Evolutionary conservation across 2,888 invertebrate species (phyloP), one percentile per base, ranked within the genome.

Genomic region (Chloroclystis v-ata): DNA sequence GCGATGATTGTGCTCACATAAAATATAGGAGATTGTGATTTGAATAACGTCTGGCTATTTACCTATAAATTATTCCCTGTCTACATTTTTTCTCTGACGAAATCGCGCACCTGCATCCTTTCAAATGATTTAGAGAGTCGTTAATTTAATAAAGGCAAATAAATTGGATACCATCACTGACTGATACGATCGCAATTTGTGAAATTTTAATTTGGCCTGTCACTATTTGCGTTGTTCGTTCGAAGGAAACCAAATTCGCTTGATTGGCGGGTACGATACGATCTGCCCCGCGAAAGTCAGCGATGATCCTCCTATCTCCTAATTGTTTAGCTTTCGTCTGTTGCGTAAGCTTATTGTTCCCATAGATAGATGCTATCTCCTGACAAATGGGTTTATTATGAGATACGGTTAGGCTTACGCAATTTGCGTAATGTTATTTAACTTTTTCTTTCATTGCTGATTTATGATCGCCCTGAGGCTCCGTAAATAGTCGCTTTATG

Each of bases 261-360:
- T 58, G 59, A 61, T 65, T 69, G 58, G 57, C 39, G 25, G 26
- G 37, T 16, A 4, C 46, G 67, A 71, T 69, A 67, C 63, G 55
- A 68, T 71, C 69, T 44, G 43, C 26, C 35, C 55, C 62, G 77
- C 67, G 79, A 79, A 79, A 82, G 80, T 71, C 57, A 52, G 62
- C 66, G 74, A 73, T 66, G 67, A 70, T 70, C 66, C 70, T 60
- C 68, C 70, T 65, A 75, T 72, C 72, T 68, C 72, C 76, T 81
- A 81, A 82, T 82, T 83, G 77, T 82, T 82, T 80, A 76, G 71
- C 81, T 83, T 82, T 82, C 74, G 59, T 68, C 69, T 69, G 69
- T 79, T 80, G 74, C 76, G 73, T 72, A 57, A 62, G 59, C 65
- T 69, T 72, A 70, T 80, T 78, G 75, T 78, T 76, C 69, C 72